Percentiles rank a stretch among this genome's conserved stretches.
Conservation (phyloP, 2,797 vertebrate species). For the Chelon auratus region DNA sequence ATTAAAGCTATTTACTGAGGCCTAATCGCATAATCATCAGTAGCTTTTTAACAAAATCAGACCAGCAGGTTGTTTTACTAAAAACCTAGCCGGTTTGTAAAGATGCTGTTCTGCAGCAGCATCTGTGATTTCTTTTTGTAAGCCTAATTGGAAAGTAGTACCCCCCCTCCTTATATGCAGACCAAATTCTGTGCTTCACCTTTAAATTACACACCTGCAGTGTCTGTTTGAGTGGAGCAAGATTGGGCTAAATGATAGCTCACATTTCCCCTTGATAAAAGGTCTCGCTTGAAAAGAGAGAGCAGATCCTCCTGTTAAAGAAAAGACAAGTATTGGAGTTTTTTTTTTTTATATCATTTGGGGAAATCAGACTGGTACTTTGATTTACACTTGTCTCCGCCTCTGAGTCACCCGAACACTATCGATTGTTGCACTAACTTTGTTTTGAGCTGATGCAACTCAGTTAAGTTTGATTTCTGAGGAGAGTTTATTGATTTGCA, state of each 20-base stretch:
- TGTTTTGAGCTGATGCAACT: conserved; percentile 52
- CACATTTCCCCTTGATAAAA: conserved; percentile 25
- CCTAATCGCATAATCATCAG: conserved; percentile 48
- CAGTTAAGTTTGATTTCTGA: conserved; percentile 56
- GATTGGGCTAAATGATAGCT: conserved; percentile 48
- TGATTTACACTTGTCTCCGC: conserved; percentile 54
- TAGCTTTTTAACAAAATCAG: conserved; percentile 22
- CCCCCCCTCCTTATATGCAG: conserved; percentile 22
- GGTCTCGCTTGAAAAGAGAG: neutral
- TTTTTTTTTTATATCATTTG: conserved; percentile 9
- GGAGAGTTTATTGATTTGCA: conserved; percentile 55
- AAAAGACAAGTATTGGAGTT: conserved; percentile 14
- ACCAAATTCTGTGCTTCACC: conserved; percentile 30
- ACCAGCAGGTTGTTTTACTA: neutral
- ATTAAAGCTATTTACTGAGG: conserved; percentile 50
- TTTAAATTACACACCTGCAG: conserved; percentile 48
- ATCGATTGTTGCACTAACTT: conserved; percentile 64
- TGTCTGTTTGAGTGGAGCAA: conserved; percentile 43
- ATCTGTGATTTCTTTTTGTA: conserved; percentile 16
- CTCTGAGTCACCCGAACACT: conserved; percentile 33
- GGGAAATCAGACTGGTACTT: conserved; percentile 49
- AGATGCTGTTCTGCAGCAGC: neutral
- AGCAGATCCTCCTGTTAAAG: conserved; percentile 1
- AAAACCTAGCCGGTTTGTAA: neutral
- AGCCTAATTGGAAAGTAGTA: conserved; percentile 34